Evolutionary conservation across 2,888 invertebrate genomes (phyloP), one percentile per base, ranked within the genome.

Genomic region (Temnothorax unifasciatus): DNA sequence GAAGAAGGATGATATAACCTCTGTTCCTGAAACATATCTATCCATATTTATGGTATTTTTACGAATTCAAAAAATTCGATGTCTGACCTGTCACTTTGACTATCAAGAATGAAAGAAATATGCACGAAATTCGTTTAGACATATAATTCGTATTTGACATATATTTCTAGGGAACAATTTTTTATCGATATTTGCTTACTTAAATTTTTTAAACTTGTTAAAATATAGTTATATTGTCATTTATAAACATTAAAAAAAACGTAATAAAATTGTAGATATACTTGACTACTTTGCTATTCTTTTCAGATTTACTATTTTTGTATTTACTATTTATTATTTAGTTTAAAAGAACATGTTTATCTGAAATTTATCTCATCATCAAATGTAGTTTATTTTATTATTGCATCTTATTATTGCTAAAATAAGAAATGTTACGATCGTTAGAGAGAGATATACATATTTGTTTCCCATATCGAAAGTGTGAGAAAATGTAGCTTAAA

Each of bases 1-100:
- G 8, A 41, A 81, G 41, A 81, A 73, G 41, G 25, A 63, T 54
- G 82, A 74, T 61, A 75, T 57, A 52, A 77, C 47, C 66, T 52
- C 61, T 69, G 63, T 82, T 86, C 68, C 41, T 64, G 59, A 83
- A 79, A 79, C 25, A 66, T 57, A n/a, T n/a, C 11, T 38, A 63
- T 4, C 18, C 47, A 52, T 64, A 82, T 82, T 34, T 18, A 57
- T 54, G 3, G 63, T 54, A 79, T 59, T 44, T 68, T 54, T n/a
- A 6, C 34, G 6, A 34, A 50, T 75, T 82, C 29, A 50, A 52
- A 25, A 54, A 74, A 77, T 66, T 64, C 38, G 25, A 52, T 63
- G 52, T 76, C 25, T 59, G 64, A 52, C 29, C 59, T 68, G 52
- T 81, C 34, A 34, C 34, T 34, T 0, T 34, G 34, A 11, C 66